Evolutionary conservation across 2,797 vertebrate genomes (phyloP).

Genomic region (Furcifer pardalis): DNA sequence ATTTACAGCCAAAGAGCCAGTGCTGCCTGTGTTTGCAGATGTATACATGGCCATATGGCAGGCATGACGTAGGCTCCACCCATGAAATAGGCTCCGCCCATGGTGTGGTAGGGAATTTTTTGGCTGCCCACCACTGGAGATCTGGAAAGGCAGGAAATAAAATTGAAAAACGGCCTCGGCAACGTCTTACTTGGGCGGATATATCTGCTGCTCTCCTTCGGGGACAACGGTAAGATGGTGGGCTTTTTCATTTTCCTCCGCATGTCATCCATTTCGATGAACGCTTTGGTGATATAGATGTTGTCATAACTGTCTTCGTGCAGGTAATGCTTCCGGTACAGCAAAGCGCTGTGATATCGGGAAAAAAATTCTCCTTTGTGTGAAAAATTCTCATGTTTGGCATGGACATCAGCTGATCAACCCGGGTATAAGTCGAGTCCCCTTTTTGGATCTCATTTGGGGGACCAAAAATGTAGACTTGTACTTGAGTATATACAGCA

Average conservation of each 20-base stretch:
- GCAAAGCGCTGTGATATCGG: conserved; percentile 71
- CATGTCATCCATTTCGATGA: conserved; percentile 77
- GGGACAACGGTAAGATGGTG: conserved; percentile 81
- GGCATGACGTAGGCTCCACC: too few species aligned
- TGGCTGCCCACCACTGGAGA: too few species aligned
- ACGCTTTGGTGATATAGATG: conserved; percentile 82
- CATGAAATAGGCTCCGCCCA: too few species aligned
- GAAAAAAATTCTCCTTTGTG: fast-evolving
- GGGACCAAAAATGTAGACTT: too few species aligned
- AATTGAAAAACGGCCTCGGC: background rate
- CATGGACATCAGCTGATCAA: too few species aligned
- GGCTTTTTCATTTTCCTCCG: conserved; percentile 66
- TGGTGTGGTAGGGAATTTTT: too few species aligned
- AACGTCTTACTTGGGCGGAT: conserved; percentile 78
- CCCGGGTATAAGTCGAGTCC: too few species aligned
- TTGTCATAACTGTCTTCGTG: conserved; percentile 82
- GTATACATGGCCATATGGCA: too few species aligned
- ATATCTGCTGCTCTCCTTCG: conserved; percentile 77
- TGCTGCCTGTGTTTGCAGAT: too few species aligned
- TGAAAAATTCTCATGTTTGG: background rate
- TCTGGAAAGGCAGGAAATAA: background rate
- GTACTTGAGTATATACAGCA: too few species aligned
- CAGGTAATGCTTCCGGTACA: conserved; percentile 82
- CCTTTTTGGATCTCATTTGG: too few species aligned
- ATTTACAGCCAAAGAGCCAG: too few species aligned